Evolutionary conservation across 2,797 vertebrate species (phyloP), one percentile per base, ranked within the genome.

Genomic region (Catostomus latipinnis): DNA sequence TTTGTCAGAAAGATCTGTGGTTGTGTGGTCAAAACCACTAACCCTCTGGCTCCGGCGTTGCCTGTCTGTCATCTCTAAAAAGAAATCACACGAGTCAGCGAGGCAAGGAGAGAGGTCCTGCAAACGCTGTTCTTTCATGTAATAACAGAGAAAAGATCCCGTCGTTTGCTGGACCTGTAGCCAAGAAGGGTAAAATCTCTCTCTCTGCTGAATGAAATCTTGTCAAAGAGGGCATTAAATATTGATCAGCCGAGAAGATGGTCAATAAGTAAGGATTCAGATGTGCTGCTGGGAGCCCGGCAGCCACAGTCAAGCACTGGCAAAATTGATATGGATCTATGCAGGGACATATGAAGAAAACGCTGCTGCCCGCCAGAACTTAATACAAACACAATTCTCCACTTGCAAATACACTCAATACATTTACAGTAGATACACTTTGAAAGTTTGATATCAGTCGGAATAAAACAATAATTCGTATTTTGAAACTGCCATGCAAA

Each of bases 181-280:
- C 92, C 90, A 71, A 80, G 76, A 53, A 58, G 56, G 66, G 92
- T 92, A 87, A 83, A 84, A 92, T 94, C 14, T 92, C 69, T 82
- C 92, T 89, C 92, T 88, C 92, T 68, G 80, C 90, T 91, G 87
- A 48, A 94, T 93, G 92, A 84, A 89, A 91, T 93, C 92, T 93
- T 90, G 90, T 93, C 90, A 93, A 95, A 92, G 89, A 91, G 89
- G 88, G 90, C 92, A 93, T 95, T 93, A 94, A 94, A 93, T 94
- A 95, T 95, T 94, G 94, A 95, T 94, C 91, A 91, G 73, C 88
- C 90, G 87, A 76, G 46, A 88, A 87, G 90, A 92, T 86, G 89
- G 89, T 91, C 90, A 87, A 83, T 71, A 89, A 83, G 84, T 74
- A 34, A 34, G 50, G 48, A 80, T 82, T 80, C 66, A 67, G 75